Conservation (phyloP, 2,113 vertebrate genomes). For the Noctilio leporinus region DNA sequence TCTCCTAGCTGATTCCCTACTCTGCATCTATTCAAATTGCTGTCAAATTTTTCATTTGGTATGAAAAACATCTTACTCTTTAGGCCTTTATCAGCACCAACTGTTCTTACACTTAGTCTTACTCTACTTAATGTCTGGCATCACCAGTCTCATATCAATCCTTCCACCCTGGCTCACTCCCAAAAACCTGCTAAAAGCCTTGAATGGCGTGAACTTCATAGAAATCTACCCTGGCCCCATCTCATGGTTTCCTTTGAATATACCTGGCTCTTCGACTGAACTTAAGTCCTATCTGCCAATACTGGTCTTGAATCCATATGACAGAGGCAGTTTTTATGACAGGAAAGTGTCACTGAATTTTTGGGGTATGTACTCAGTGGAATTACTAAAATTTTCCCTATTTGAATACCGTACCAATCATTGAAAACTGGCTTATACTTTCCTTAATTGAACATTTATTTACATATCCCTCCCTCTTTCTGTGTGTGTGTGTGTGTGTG, state of each 20-base stretch:
- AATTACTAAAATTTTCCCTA: slow-evolving; percentile 23
- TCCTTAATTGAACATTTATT: slow-evolving; percentile 32
- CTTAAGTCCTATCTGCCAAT: background rate
- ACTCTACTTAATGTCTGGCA: background rate
- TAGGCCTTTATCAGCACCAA: background rate
- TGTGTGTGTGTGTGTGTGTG: background rate
- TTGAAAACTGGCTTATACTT: slow-evolving; percentile 4
- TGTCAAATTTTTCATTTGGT: background rate
- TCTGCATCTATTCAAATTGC: background rate
- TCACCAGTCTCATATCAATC: background rate
- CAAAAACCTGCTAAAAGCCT: slow-evolving; percentile 17
- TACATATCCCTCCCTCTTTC: background rate
- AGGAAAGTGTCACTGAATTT: slow-evolving; percentile 25
- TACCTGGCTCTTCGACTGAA: background rate
- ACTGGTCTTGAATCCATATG: background rate
- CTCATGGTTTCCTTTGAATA: background rate
- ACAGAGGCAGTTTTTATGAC: background rate
- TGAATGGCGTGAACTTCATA: background rate
- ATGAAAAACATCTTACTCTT: background rate
- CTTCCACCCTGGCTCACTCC: background rate
- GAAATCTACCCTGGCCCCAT: background rate
- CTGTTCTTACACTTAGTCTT: background rate
- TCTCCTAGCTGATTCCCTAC: background rate
- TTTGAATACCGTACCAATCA: background rate
- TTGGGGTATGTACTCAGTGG: background rate